A percentile compares a stretch with the other conserved stretches of the same genome.
Evolutionary conservation across 2,888 invertebrate species (phyloP).

Genomic region (Standfussiana lucernea): DNA sequence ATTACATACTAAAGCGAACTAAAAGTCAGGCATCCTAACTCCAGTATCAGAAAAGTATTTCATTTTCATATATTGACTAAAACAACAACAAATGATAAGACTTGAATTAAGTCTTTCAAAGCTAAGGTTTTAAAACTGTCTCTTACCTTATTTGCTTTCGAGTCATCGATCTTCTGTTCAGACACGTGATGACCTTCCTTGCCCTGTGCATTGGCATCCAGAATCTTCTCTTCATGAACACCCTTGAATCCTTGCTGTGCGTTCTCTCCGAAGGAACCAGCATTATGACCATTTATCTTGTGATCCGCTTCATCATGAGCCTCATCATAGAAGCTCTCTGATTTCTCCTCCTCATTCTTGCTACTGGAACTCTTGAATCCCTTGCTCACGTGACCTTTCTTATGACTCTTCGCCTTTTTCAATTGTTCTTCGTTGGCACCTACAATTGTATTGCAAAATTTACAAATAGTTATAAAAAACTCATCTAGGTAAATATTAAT

Average conservation of each 20-base stretch:
- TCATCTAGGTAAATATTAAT: slow-evolving; percentile 39
- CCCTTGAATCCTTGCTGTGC: slow-evolving; percentile 91
- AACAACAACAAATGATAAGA: neutral
- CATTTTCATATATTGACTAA: neutral
- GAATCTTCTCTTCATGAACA: slow-evolving; percentile 90
- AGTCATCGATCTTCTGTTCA: slow-evolving; percentile 90
- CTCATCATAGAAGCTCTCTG: slow-evolving; percentile 92
- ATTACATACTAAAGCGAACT: neutral
- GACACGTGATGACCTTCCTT: slow-evolving; percentile 91
- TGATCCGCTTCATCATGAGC: slow-evolving; percentile 92
- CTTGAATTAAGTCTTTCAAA: neutral
- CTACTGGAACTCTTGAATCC: slow-evolving; percentile 93
- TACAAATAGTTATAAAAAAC: slow-evolving; percentile 34
- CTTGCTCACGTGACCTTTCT: slow-evolving; percentile 92
- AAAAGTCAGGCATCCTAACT: neutral
- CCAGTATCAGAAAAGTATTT: neutral
- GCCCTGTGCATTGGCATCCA: slow-evolving; percentile 90
- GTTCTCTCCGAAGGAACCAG: slow-evolving; percentile 91
- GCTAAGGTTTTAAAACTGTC: neutral
- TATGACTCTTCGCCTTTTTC: slow-evolving; percentile 91
- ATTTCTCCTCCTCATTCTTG: slow-evolving; percentile 92
- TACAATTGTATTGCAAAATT: slow-evolving; percentile 61
- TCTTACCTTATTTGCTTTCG: slow-evolving; percentile 90
- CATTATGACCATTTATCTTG: slow-evolving; percentile 89
- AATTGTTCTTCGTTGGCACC: slow-evolving; percentile 90